A percentile compares a stretch with the other conserved stretches of the same genome.
phyloP scores from a whole-genome alignment of 30 jellyfish, hydroid and myxozoan species.

The Pelagia noctiluca region DNA sequence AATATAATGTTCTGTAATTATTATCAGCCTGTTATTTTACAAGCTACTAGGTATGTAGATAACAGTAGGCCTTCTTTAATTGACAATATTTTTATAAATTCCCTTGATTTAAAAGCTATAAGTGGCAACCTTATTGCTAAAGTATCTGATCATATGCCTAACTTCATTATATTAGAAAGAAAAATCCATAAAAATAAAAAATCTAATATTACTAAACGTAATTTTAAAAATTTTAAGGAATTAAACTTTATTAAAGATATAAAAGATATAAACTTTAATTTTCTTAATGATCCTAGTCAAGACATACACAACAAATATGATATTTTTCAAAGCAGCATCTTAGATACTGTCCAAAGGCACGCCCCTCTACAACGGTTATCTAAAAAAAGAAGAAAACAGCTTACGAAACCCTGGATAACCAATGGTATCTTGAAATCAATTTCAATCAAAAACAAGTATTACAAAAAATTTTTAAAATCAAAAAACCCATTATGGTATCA shows the following conservation, averaged over 20 bases:
- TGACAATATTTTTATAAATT: conserved; percentile 7
- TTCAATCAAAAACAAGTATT: conserved; percentile 17
- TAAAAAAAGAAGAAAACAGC: conserved; percentile 9
- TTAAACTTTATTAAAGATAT: not conserved
- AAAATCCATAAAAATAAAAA: conserved; percentile 7
- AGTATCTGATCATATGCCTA: conserved; percentile 16
- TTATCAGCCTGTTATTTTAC: conserved; percentile 21
- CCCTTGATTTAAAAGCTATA: conserved; percentile 4
- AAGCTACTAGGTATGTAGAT: not conserved
- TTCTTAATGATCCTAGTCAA: conserved; percentile 19
- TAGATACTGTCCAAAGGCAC: conserved; percentile 15
- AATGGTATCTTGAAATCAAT: conserved; percentile 11
- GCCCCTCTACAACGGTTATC: conserved; percentile 26
- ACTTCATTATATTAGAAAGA: conserved; percentile 4
- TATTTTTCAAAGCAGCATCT: not conserved
- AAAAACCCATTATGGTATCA: conserved; percentile 9
- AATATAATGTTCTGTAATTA: conserved; percentile 8
- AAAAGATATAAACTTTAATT: conserved; percentile 5
- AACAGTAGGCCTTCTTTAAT: conserved; percentile 4
- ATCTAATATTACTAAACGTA: not conserved
- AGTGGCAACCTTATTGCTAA: conserved; percentile 41
- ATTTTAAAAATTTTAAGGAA: conserved; percentile 5
- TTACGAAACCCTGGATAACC: conserved; percentile 6
- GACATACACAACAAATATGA: conserved; percentile 1
- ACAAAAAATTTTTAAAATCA: conserved; percentile 11